Base-by-base conservation (phyloP, 2,797 vertebrate genomes). In the Amazonetta brasiliensis region DNA sequence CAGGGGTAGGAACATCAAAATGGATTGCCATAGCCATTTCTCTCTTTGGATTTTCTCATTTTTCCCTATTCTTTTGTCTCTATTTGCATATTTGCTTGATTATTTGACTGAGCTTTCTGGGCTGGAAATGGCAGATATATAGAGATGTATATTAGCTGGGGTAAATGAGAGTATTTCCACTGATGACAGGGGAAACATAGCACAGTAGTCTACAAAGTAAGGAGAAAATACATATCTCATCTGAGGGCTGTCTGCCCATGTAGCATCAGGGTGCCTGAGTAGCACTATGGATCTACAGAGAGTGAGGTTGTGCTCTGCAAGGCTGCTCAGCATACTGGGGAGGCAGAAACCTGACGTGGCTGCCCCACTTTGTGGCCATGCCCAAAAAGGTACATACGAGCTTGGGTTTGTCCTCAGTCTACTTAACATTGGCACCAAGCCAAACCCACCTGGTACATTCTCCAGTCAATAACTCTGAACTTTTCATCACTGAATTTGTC, bases 401-500 rank as follows among this genome's bases (percentile, higher is more conserved):
- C 48, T 52, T 13, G 37, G 15, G 59, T 33, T 28, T 56, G 31
- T 74, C 41, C 31, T 54, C 63, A 33, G 33, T 39, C 30, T n/a
- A 16, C 13, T 10, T 52, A 33, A 64, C 4, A 8, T 3, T 39
- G n/a, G 31, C 71, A 56, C 39, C 54, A 54, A 41, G 46, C 12
- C 26, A 10, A 41, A 54, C 21, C 37, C 50, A 43, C 20, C 13
- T 22, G 17, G 54, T 54, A 33, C 17, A 8, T 17, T 10, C 60
- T 14, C 22, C 21, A 37, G 73, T 78, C 41, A 66, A 66, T 19
- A 71, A 55, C 22, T 50, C 44, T 66, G 30, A 84, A 87, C 28
- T 87, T 67, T 85, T 89, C 58, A 46, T 83, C 68, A 85, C 18
- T 68, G 62, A 87, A 73, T 89, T 84, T 81, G 63, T 66, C 63